These are phyloP conservation scores for Caenorhabditis panamensis DNA, from an alignment of 2,888 invertebrate genomes.

Conservation along the genomic window DNA sequence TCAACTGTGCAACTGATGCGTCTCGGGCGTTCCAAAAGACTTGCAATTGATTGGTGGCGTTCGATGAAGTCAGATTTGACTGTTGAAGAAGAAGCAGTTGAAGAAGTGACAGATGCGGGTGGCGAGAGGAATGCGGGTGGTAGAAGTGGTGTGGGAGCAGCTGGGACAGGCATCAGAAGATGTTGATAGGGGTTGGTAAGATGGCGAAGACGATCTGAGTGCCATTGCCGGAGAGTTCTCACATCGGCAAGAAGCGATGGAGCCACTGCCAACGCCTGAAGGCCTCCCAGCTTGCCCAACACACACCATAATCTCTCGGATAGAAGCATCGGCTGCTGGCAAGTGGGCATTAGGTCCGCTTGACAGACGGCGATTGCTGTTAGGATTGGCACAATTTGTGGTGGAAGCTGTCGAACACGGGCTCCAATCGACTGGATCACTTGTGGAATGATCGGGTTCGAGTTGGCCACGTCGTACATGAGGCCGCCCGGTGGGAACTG, in stretches of 20 bases:
- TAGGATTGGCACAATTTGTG: slow-evolving; percentile 47
- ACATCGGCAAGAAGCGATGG: slow-evolving; percentile 63
- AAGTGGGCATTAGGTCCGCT: slow-evolving; percentile 36
- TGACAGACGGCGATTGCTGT: slow-evolving; percentile 68
- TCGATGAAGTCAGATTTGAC: slow-evolving; percentile 51
- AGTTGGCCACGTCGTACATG: not conserved
- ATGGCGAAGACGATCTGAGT: slow-evolving; percentile 60
- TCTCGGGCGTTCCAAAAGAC: slow-evolving; percentile 55
- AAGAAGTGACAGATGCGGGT: slow-evolving; percentile 32
- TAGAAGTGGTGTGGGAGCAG: slow-evolving; percentile 1
- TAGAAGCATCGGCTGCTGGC: slow-evolving; percentile 51
- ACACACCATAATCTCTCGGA: slow-evolving; percentile 65
- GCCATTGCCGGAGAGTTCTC: slow-evolving; percentile 63
- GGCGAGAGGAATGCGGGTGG: slow-evolving; percentile 60
- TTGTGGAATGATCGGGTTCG: slow-evolving; percentile 48
- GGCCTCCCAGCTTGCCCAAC: slow-evolving; percentile 58
- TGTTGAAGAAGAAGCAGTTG: slow-evolving; percentile 31
- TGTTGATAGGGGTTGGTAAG: slow-evolving; percentile 8
- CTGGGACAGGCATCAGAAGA: slow-evolving; percentile 19
- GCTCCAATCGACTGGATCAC: slow-evolving; percentile 46
- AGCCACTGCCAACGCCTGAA: slow-evolving; percentile 31
- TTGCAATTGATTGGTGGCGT: slow-evolving; percentile 60
- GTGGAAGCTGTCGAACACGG: slow-evolving; percentile 52
- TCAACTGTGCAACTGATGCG: slow-evolving; percentile 34
- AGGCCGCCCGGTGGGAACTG: slow-evolving; percentile 27